Conservation (phyloP, 2,113 vertebrate genomes). For the Xenopus borealis region DNA sequence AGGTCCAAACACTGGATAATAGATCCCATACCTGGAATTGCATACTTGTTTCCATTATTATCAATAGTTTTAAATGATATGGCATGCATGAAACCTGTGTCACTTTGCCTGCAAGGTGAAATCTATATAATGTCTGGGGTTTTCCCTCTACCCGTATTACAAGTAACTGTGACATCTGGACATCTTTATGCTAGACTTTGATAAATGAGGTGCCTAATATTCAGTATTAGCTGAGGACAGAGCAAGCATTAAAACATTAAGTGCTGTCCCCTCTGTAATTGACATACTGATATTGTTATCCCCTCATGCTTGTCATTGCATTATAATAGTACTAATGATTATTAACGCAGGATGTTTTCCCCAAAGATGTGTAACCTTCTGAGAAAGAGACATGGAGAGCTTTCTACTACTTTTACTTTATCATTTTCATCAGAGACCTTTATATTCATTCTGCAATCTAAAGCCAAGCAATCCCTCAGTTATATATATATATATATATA, state of each 20-base stretch:
- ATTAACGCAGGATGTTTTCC: slow-evolving; percentile 38
- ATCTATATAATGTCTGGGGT: background rate
- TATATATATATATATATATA: too few species aligned
- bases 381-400: slow-evolving; percentile 18
- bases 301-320: slow-evolving; percentile 44
- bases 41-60: too few species aligned
- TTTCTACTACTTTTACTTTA: slow-evolving; percentile 6
- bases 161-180: slow-evolving; percentile 8
- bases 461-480: too few species aligned
- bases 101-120: background rate
- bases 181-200: slow-evolving; percentile 21
- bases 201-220: slow-evolving; percentile 42
- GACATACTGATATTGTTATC: slow-evolving; percentile 44
- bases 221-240: slow-evolving; percentile 40
- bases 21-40: too few species aligned
- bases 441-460: too few species aligned
- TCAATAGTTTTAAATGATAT: too few species aligned
- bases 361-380: slow-evolving; percentile 32
- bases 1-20: too few species aligned
- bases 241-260: slow-evolving; percentile 39
- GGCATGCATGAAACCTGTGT: background rate
- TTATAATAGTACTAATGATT: slow-evolving; percentile 40
- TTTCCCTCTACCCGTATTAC: background rate
- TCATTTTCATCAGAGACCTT: too few species aligned
- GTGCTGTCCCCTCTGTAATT: slow-evolving; percentile 41